Evolutionary conservation across 2,113 vertebrate genomes (phyloP), one percentile per base, ranked within the genome.

Genomic region (Tachysurus vachellii): DNA sequence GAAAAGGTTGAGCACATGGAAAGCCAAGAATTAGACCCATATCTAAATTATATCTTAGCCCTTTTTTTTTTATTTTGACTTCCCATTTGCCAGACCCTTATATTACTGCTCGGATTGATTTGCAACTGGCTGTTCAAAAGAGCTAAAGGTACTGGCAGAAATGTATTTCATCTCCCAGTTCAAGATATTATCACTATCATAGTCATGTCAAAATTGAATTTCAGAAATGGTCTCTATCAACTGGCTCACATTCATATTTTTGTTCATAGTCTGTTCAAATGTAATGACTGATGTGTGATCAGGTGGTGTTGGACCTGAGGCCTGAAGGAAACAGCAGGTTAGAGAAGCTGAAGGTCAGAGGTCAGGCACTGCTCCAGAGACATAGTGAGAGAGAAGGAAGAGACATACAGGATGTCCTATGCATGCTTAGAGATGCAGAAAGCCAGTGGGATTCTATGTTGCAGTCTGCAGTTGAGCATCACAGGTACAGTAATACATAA

Each of bases 271-370:
- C 79, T 61, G 31, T 44, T 61, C 56, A 61, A 59, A 80, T 79
- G 54, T 23, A 64, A 44, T 80, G 50, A 42, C 31, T 64, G 17
- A 19, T 80, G 14, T 73, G 23, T 68, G 53, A 21, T 80, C 73
- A 88, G 86, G 71, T 75, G 50, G 80, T 86, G 71, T 61, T 90
- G 84, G 31, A 66, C 64, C 71, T 44, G 42, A 75, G 36, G 64
- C 14, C 61, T 76, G 89, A 90, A 28, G 89, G 84, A 61, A 73
- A 86, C 50, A 61, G 79, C 53, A 73, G 57, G 61, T 28, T 87
- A 36, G 57, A 89, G 64, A 62, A 87, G 44, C 56, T 88, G 23
- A 88, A 61, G 73, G 64, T 50, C 53, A 50, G 16, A 73, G 23
- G 62, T 47, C 89, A 89, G 59, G 31, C 28, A 17, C 71, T 88